A percentile compares a stretch with the other conserved stretches of the same genome.
Evolutionary conservation across 92 coral and sea anemone species (phyloP).

Genomic region (Plumapathes pennacea): DNA sequence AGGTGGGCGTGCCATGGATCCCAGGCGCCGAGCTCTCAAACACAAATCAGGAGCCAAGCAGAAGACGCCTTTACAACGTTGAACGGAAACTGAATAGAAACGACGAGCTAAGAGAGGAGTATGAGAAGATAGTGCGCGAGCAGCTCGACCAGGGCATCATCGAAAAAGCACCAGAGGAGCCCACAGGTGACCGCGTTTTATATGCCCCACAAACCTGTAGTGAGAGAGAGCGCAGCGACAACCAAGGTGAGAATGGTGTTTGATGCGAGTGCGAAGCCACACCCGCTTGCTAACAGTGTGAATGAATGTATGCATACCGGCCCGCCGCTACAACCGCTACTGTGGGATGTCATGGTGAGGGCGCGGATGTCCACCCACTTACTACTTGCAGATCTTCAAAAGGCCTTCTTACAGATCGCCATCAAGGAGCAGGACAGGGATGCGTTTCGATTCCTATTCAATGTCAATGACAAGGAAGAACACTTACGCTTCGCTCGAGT

Average conservation of each 20-base stretch:
- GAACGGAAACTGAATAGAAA: slow-evolving; percentile 23
- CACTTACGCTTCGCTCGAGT: slow-evolving; percentile 54
- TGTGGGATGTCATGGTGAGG: slow-evolving; percentile 59
- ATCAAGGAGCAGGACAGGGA: slow-evolving; percentile 45
- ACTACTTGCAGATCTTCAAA: slow-evolving; percentile 36
- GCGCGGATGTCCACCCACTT: slow-evolving; percentile 55
- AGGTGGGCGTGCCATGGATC: slow-evolving; percentile 24
- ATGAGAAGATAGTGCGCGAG: slow-evolving; percentile 17
- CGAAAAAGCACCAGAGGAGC: slow-evolving; percentile 28
- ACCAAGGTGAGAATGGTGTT: slow-evolving; percentile 65
- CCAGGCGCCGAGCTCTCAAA: slow-evolving; percentile 6
- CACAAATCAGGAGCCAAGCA: slow-evolving; percentile 27
- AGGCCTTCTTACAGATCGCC: slow-evolving; percentile 49
- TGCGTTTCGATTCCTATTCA: slow-evolving; percentile 42
- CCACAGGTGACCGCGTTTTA: slow-evolving; percentile 32
- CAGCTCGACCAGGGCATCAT: slow-evolving; percentile 40
- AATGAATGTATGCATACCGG: slow-evolving; percentile 58
- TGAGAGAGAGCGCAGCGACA: slow-evolving; percentile 44
- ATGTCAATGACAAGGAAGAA: slow-evolving; percentile 33
- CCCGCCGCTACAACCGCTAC: slow-evolving; percentile 52
- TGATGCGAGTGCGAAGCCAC: slow-evolving; percentile 56
- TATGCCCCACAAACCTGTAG: slow-evolving; percentile 62
- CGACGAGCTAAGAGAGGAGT: slow-evolving; percentile 18
- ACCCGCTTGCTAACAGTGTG: slow-evolving; percentile 43
- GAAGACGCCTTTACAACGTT: slow-evolving; percentile 22